These are phyloP conservation scores for Melipona quadrifasciata DNA, from an alignment of 1,140 invertebrate species.

Conservation along the genomic window DNA sequence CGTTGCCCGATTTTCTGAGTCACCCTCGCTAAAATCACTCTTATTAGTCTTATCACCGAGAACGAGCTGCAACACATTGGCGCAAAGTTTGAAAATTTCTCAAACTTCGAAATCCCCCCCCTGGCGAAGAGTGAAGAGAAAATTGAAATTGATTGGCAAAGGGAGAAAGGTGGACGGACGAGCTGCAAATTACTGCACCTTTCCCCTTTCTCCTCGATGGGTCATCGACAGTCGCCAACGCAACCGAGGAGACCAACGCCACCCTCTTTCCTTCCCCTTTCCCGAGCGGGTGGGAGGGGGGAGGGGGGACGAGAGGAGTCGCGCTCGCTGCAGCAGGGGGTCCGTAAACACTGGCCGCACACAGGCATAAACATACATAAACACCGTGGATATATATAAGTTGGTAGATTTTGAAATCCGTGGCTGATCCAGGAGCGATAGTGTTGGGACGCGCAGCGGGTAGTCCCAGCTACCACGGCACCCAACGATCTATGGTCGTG, in stretches of 20 bases:
- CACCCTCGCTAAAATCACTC: too few species aligned
- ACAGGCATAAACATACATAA: constrained; percentile 75
- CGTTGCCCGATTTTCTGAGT: too few species aligned
- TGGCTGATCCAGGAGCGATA: constrained; percentile 77
- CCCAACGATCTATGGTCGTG: constrained; percentile 73
- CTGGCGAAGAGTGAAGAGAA: background rate
- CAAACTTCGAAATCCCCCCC: background rate
- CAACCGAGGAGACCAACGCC: background rate
- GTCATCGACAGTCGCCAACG: constrained; percentile 13
- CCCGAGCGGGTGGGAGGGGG: constrained; percentile 14
- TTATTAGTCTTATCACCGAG: too few species aligned
- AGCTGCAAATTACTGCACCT: constrained; percentile 46
- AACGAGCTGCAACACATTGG: background rate
- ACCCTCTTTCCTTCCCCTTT: constrained; percentile 43
- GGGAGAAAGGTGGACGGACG: background rate
- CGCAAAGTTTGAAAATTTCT: too few species aligned
- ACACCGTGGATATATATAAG: constrained; percentile 72
- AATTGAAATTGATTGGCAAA: constrained; percentile 26
- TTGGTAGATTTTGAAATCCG: constrained; percentile 80
- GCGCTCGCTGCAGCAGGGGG: constrained; percentile 70
- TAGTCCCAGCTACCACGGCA: constrained; percentile 74
- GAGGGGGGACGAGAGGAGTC: constrained; percentile 8
- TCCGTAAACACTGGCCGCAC: constrained; percentile 77
- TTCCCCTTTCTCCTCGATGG: constrained; percentile 6
- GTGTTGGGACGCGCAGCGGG: constrained; percentile 78